These are phyloP conservation scores for Rattus rattus DNA, from an alignment of 2,113 vertebrate genomes.

Conservation along the genomic window DNA sequence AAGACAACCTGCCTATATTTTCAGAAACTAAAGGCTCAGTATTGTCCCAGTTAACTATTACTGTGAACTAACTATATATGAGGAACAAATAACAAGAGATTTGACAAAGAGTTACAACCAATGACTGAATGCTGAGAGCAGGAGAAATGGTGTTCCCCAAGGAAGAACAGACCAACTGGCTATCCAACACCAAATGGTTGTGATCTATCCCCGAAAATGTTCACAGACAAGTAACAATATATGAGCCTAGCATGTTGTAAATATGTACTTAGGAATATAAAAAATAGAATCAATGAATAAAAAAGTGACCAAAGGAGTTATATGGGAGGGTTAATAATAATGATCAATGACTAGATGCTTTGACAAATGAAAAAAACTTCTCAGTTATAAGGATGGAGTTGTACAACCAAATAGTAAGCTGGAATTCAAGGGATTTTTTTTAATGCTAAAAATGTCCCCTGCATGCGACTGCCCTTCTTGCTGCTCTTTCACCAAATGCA, in stretches of 20 bases:
- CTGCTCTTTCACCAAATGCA: constrained; percentile 5
- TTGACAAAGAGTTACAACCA: not conserved
- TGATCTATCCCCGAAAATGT: not conserved
- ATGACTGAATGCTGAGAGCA: not conserved
- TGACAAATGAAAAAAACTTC: constrained; percentile 38
- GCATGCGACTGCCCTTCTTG: not conserved
- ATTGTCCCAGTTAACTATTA: not conserved
- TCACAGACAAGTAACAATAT: not conserved
- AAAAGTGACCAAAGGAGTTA: not conserved
- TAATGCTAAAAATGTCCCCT: constrained; percentile 1
- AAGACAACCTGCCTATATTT: not conserved
- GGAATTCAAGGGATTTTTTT: not conserved
- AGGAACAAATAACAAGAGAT: not conserved
- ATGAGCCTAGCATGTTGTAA: not conserved
- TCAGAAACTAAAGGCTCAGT: not conserved
- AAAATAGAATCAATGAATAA: not conserved
- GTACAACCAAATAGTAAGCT: constrained; percentile 55
- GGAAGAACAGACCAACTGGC: not conserved
- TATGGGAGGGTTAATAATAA: constrained; percentile 28
- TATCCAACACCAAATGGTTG: not conserved
- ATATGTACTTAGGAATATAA: not conserved
- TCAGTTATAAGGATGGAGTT: not conserved
- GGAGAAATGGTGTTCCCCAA: not conserved
- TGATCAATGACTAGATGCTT: constrained; percentile 31
- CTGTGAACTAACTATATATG: not conserved